phyloP scores from a whole-genome alignment of 1,140 invertebrate species.

The Dolichoris vasculosae region DNA sequence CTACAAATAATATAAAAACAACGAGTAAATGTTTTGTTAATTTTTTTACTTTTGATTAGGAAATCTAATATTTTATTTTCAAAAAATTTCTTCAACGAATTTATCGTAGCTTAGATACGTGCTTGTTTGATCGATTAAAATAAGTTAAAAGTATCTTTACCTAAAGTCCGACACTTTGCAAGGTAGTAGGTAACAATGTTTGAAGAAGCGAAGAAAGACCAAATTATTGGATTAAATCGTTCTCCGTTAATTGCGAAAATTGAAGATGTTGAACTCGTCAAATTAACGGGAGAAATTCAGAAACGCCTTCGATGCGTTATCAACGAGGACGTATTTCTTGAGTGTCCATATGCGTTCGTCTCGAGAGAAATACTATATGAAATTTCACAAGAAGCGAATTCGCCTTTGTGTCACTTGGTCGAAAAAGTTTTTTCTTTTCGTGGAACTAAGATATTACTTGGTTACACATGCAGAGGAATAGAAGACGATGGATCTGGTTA shows the following conservation, averaged over 20 bases:
- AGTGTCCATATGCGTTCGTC: constrained; percentile 82
- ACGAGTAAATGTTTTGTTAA: too few species aligned
- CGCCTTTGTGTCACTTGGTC: constrained; percentile 72
- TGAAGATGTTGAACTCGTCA: constrained; percentile 59
- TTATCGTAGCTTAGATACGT: not conserved
- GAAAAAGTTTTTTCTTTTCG: constrained; percentile 67
- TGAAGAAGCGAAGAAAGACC: not conserved
- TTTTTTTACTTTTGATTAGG: too few species aligned
- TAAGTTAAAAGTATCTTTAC: not conserved
- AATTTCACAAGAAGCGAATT: constrained; percentile 61
- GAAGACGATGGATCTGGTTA: not conserved
- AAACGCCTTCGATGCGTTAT: constrained; percentile 60
- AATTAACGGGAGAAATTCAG: constrained; percentile 59
- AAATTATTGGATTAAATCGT: constrained; percentile 47
- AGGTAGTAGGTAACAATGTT: not conserved
- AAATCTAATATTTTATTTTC: not conserved
- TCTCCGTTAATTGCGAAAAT: constrained; percentile 62
- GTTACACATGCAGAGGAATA: constrained; percentile 76
- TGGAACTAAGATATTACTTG: constrained; percentile 78
- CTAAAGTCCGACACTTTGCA: not conserved
- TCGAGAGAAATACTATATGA: constrained; percentile 75
- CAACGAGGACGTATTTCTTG: constrained; percentile 77
- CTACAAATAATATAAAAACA: too few species aligned
- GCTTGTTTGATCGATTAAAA: constrained; percentile 61
- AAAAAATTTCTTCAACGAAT: not conserved